A percentile compares a stretch with the other conserved stretches of the same genome.
Evolutionary conservation across 1,140 invertebrate genomes (phyloP).

Genomic region (Rhysida immarginata): DNA sequence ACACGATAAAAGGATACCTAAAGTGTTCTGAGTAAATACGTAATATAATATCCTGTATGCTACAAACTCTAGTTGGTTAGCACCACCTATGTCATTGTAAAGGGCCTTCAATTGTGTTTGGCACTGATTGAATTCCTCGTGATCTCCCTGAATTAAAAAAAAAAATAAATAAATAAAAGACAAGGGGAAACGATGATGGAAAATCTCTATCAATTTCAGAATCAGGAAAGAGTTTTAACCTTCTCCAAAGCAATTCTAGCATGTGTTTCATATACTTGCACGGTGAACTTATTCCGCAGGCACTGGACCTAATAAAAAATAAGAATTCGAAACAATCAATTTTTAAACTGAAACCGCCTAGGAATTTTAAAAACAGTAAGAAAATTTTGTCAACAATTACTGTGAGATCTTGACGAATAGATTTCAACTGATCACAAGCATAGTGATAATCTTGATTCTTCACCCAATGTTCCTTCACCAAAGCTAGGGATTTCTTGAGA

Average conservation of each 20-base stretch:
- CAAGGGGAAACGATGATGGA: not conserved
- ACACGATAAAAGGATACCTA: constrained; percentile 61
- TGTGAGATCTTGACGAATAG: constrained; percentile 94
- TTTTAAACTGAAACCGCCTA: not conserved
- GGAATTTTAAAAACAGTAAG: not conserved
- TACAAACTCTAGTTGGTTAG: constrained; percentile 71
- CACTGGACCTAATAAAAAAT: constrained; percentile 65
- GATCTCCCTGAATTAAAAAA: constrained; percentile 51
- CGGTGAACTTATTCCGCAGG: constrained; percentile 80
- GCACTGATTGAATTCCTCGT: constrained; percentile 98
- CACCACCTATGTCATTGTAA: constrained; percentile 55
- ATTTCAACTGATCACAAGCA: constrained; percentile 95
- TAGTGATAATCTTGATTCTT: constrained; percentile 83
- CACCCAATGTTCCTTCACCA: constrained; percentile 82
- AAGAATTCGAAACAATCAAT: constrained; percentile 2
- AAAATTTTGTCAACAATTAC: constrained; percentile 38
- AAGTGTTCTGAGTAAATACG: constrained; percentile 89
- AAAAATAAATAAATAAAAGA: constrained; percentile 5
- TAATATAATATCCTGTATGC: constrained; percentile 93
- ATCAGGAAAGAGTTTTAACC: constrained; percentile 18
- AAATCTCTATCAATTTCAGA: not conserved
- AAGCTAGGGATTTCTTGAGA: constrained; percentile 63
- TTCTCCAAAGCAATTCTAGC: constrained; percentile 91
- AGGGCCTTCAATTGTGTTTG: constrained; percentile 92
- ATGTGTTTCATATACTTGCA: constrained; percentile 96